phyloP scores from a whole-genome alignment of 2,888 invertebrate genomes.

The Serrognathus titanus region DNA sequence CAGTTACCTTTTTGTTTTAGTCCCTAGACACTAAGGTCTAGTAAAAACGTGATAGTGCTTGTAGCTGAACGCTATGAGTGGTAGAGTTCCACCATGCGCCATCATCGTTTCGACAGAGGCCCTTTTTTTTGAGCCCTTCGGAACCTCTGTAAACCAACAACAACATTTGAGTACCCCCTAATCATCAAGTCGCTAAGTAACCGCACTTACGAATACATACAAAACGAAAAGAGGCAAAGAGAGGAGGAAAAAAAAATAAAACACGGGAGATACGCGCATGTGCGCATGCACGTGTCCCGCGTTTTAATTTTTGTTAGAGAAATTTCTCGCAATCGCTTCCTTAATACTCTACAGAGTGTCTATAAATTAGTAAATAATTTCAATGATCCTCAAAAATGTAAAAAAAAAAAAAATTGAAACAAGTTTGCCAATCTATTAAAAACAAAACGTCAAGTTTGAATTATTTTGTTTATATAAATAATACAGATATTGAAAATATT shows the following conservation, averaged over 20 bases:
- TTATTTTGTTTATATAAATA: too few relatives aligned
- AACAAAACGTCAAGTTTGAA: too few relatives aligned
- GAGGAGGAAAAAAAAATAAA: too few relatives aligned
- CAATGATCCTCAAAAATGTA: too few relatives aligned
- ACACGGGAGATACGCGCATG: too few relatives aligned
- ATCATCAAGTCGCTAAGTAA: constrained; percentile 17
- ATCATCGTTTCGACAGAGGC: constrained; percentile 12
- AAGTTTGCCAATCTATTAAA: too few relatives aligned
- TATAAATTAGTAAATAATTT: not conserved
- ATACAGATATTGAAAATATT: too few relatives aligned
- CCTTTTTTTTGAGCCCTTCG: constrained; percentile 29
- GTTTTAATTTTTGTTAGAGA: not conserved
- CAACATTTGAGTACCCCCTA: constrained; percentile 46
- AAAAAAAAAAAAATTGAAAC: too few relatives aligned
- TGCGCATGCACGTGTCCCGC: not conserved
- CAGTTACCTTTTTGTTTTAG: constrained; percentile 12
- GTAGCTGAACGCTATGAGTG: constrained; percentile 18
- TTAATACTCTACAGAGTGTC: not conserved
- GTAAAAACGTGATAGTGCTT: constrained; percentile 11
- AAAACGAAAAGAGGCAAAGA: too few relatives aligned
- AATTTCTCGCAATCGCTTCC: not conserved
- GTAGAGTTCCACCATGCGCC: constrained; percentile 16
- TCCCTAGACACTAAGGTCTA: constrained; percentile 1
- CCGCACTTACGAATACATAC: constrained; percentile 19
- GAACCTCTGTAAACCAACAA: constrained; percentile 52